These are phyloP conservation scores for Prochilodus magdalenae DNA, from an alignment of 2,113 vertebrate species.

Conservation along the genomic window DNA sequence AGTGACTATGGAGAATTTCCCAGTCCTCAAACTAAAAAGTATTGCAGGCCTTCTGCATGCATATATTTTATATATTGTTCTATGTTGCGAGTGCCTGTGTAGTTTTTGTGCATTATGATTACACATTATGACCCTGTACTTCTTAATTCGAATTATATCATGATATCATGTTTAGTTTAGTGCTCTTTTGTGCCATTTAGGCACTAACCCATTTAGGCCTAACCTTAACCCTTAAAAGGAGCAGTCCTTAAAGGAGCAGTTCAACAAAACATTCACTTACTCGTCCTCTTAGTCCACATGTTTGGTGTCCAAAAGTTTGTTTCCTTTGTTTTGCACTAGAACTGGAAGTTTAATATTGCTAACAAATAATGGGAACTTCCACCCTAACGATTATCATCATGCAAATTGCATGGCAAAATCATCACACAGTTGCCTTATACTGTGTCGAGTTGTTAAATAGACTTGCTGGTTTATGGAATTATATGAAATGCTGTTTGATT, in stretches of 20 bases:
- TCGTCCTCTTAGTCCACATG: neutral
- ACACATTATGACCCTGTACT: neutral
- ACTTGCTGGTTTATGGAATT: no score
- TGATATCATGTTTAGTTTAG: neutral
- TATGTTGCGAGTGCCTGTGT: neutral
- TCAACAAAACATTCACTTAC: neutral
- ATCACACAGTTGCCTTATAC: neutral
- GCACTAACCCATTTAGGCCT: no score
- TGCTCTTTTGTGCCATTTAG: neutral
- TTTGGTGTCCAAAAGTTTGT: neutral
- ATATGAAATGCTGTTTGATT: no score
- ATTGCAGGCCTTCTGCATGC: neutral
- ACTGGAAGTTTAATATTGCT: no score
- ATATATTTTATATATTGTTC: neutral
- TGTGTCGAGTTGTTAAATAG: neutral
- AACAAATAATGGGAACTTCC: neutral
- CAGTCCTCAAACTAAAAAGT: neutral
- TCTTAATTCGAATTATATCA: neutral
- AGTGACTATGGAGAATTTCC: slow-evolving; percentile 29
- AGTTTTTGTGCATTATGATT: neutral
- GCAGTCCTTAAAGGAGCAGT: neutral
- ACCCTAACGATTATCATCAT: neutral
- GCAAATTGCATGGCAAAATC: neutral
- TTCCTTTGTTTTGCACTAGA: neutral
- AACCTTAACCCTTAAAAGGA: no score